phyloP scores from a whole-genome alignment of 2,113 vertebrate genomes.

The Paradisaea rubra region DNA sequence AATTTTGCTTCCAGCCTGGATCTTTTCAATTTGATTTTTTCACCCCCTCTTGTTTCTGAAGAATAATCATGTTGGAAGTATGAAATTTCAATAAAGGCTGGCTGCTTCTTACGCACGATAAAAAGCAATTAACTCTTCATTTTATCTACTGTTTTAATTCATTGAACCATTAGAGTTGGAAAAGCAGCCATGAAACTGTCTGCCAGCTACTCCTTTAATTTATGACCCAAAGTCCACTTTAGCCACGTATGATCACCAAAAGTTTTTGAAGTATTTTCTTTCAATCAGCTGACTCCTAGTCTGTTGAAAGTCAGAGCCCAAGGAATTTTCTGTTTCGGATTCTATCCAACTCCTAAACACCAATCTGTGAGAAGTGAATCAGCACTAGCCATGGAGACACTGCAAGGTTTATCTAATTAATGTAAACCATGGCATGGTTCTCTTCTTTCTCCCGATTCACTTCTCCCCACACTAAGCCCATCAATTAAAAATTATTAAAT shows the following conservation, averaged over 20 bases:
- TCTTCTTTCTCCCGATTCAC: not conserved
- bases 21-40: conserved; percentile 36
- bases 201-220: not conserved
- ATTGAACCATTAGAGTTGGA: not conserved
- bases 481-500: not conserved
- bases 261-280: not conserved
- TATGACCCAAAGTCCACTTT: not conserved
- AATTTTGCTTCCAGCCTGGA: conserved; percentile 45
- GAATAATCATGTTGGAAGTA: conserved; percentile 21
- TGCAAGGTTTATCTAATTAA: not conserved
- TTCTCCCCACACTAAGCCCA: not conserved
- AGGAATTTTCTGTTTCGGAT: not conserved
- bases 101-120: not conserved
- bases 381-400: not conserved
- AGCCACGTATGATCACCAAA: not conserved
- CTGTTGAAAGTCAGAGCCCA: not conserved
- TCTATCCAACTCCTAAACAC: not conserved
- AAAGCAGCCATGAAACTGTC: not conserved
- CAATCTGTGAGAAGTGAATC: not conserved
- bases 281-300: not conserved
- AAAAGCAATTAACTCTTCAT: conserved; percentile 29
- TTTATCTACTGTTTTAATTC: not conserved
- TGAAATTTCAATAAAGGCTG: not conserved
- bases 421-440: fast-evolving
- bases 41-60: conserved; percentile 30